These are phyloP conservation scores for Otocyon megalotis DNA, from an alignment of 2,113 vertebrate species.

Conservation along the genomic window DNA sequence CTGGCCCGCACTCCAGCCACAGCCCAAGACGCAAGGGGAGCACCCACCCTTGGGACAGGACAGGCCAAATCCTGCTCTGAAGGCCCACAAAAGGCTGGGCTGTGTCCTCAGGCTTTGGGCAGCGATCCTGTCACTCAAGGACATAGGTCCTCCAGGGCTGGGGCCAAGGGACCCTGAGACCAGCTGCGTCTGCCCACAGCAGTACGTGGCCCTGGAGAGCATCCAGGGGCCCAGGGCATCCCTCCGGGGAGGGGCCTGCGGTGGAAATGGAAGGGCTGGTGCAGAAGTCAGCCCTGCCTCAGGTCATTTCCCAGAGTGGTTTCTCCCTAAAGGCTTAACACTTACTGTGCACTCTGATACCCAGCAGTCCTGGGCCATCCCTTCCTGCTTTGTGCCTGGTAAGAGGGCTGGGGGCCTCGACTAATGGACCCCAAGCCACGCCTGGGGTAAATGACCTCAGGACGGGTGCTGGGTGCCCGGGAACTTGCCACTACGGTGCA, in stretches of 20 bases:
- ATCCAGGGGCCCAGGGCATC: neutral
- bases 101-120: neutral
- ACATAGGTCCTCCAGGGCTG: neutral
- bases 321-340: neutral
- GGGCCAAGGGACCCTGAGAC: rapidly evolving
- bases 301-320: rapidly evolving
- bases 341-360: rapidly evolving
- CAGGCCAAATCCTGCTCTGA: neutral
- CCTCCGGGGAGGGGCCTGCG: rapidly evolving
- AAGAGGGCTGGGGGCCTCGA: rapidly evolving
- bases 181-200: neutral
- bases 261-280: rapidly evolving
- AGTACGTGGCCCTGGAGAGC: neutral
- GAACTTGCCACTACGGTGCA: neutral
- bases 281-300: neutral
- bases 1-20: no score
- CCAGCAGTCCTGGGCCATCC: rapidly evolving
- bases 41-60: no score
- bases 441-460: rapidly evolving
- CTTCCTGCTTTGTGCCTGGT: neutral
- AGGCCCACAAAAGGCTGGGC: neutral
- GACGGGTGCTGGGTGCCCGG: rapidly evolving
- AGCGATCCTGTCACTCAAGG: rapidly evolving
- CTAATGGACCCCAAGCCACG: rapidly evolving
- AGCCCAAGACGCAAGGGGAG: neutral